These are phyloP conservation scores for Misgurnus mizolepis DNA, from an alignment of 2,113 vertebrate genomes.

Conservation along the genomic window DNA sequence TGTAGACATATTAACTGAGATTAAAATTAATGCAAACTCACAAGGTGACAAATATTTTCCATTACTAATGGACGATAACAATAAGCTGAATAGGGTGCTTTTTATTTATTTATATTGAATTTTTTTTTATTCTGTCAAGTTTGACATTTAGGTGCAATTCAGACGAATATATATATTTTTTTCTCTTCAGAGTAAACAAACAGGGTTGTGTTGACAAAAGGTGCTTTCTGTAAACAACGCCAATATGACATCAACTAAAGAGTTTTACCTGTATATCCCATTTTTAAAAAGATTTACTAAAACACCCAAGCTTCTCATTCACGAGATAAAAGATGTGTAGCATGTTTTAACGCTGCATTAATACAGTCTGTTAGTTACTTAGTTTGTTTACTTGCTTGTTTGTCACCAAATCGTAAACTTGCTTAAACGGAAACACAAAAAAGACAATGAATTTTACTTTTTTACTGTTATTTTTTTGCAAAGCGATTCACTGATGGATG, in stretches of 20 bases:
- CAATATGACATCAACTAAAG: slow-evolving; percentile 4
- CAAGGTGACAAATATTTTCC: background rate
- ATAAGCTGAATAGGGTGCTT: background rate
- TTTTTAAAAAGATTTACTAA: slow-evolving; percentile 27
- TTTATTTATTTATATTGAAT: background rate
- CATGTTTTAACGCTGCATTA: slow-evolving; percentile 27
- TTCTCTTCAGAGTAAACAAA: background rate
- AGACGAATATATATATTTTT: slow-evolving; percentile 5
- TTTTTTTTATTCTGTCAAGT: background rate
- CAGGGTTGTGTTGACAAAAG: background rate
- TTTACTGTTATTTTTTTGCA: slow-evolving; percentile 17
- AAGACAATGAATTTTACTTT: background rate
- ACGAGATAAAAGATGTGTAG: slow-evolving; percentile 12
- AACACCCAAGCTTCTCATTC: slow-evolving; percentile 19
- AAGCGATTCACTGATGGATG: slow-evolving; percentile 7
- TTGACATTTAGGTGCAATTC: slow-evolving; percentile 3
- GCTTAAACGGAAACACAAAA: background rate
- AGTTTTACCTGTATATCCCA: slow-evolving; percentile 18
- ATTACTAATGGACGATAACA: background rate
- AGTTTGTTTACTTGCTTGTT: slow-evolving; percentile 16
- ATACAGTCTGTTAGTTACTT: background rate
- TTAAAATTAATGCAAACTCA: background rate
- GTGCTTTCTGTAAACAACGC: background rate
- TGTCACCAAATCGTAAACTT: slow-evolving; percentile 7
- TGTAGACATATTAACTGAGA: background rate